A percentile compares a stretch with the other conserved stretches of the same genome.
Evolutionary conservation across 2,888 invertebrate species (phyloP).

Genomic region (Brachypalpus laphriformis): DNA sequence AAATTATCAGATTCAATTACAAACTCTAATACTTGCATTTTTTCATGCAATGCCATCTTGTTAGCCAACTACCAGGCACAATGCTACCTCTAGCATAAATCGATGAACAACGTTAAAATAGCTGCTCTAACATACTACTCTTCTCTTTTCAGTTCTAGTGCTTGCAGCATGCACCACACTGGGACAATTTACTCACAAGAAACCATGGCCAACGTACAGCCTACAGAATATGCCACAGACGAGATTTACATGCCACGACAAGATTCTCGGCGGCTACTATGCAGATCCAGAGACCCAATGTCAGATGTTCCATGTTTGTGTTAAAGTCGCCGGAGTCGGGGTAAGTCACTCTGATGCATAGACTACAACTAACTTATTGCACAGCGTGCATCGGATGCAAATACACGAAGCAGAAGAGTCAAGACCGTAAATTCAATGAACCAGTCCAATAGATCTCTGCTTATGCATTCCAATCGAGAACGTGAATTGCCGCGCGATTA

Average conservation of each 20-base stretch:
- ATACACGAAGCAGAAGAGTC: constrained; percentile 29
- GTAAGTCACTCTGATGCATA: constrained; percentile 81
- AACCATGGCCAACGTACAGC: constrained; percentile 84
- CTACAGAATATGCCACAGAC: constrained; percentile 85
- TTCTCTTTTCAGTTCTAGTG: constrained; percentile 75
- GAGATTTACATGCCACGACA: constrained; percentile 91
- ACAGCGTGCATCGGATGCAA: constrained; percentile 4
- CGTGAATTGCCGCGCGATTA: constrained; percentile 44
- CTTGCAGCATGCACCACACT: constrained; percentile 76
- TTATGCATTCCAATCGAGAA: constrained; percentile 62
- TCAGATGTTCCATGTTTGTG: constrained; percentile 95
- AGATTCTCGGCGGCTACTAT: constrained; percentile 94
- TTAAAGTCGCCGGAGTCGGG: constrained; percentile 91
- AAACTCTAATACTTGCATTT: background rate
- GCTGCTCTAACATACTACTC: background rate
- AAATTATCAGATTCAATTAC: constrained; percentile 23
- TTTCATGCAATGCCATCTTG: background rate
- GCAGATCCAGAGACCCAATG: constrained; percentile 94
- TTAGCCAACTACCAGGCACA: background rate
- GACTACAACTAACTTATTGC: constrained; percentile 28
- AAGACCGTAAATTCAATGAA: constrained; percentile 67
- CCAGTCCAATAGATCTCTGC: constrained; percentile 59
- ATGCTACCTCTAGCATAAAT: constrained; percentile 5
- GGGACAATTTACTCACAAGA: constrained; percentile 77
- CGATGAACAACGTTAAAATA: constrained; percentile 22